Base-by-base conservation (phyloP, 2,113 vertebrate genomes). In the Gopherus evgoodei region DNA sequence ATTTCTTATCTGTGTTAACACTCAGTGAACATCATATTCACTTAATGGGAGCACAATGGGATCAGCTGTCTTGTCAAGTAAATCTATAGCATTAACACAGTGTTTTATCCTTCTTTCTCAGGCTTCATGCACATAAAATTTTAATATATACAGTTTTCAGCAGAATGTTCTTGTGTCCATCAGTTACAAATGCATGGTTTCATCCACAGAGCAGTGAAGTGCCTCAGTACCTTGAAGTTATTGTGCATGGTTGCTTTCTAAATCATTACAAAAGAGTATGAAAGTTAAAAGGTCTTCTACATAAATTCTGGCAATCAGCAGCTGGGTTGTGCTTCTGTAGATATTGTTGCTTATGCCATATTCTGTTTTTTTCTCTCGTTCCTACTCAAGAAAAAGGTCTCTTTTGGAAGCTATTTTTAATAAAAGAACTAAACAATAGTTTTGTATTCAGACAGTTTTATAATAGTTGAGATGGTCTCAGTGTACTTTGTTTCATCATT, bases 11-110 rank as follows among this genome's bases (percentile, higher is more conserved):
- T 75, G 22, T 94, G 78, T 89, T 96, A 95, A 85, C 57, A 86
- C 24, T 85, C 88, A 27, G 88, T 93, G 94, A 97, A 98, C 90
- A 83, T 96, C 75, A 22, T 96, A 83, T 86, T 94, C 95, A 84
- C 86, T 97, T 97, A 94, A 93, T 94, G 94, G 81, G 86, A 97
- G 88, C 95, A 97, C 97, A 97, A 95, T 97, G 96, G 95, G 96
- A 97, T 98, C 94, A 94, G 92, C 95, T 98, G 97, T 97, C 97
- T 97, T 96, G 95, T 97, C 95, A 96, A 98, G 97, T 97, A 96
- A 96, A 96, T 96, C 95, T 97, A 56, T 96, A 96, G 91, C 62
- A 91, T 92, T 95, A 96, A 97, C 95, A 88, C 91, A 75, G 78
- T 92, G 90, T 90, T 96, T 96, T 96, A 95, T 94, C 56, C 21